Evolutionary conservation across 2,888 invertebrate genomes (phyloP), one percentile per base, ranked within the genome.

Genomic region (Aleiodes testaceus): DNA sequence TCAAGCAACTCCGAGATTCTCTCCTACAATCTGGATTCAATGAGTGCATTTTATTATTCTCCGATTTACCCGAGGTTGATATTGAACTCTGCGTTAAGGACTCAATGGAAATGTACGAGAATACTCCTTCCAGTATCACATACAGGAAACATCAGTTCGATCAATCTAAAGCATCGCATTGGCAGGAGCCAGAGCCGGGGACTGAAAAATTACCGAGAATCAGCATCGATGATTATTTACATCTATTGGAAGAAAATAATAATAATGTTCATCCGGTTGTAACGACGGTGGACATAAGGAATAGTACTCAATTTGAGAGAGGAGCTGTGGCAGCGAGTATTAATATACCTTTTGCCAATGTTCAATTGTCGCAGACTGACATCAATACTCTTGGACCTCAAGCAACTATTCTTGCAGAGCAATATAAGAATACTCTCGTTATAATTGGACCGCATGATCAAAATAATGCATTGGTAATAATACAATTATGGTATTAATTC

Each of bases 11-110:
- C 26, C 90, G 96, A 67, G 93, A 93, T 77, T 93, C 95, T 0
- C 88, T 98, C 6, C 90, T 99, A 2, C 91, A 92, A 5, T 97
- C 96, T 0, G 97, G 97, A 9, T 99, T 99, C 88, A 99, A 99
- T 87, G 99, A 99, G 85, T 99, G 99, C 85, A 99, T 99, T 79
- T 89, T 99, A 47, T 89, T 99, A 20, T 99, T 99, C 88, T 98
- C 98, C n/a, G 99, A 99, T 89, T 91, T 99, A 82, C 99, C 99
- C 63, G 98, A 98, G 88, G 96, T 98, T 72, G 97, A 97, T 80
- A 98, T 98, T 82, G 97, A 98, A 82, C 92, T 93, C 78, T 97
- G 97, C 88, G 97, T 98, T 0, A 92, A 92, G 83, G 94, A 96
- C 85, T 97, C 98, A 0, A 93, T 94, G 78, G 92, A 92, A 76